Evolutionary conservation across 2,113 vertebrate genomes (phyloP).

Genomic region (Phyllostomus discolor): DNA sequence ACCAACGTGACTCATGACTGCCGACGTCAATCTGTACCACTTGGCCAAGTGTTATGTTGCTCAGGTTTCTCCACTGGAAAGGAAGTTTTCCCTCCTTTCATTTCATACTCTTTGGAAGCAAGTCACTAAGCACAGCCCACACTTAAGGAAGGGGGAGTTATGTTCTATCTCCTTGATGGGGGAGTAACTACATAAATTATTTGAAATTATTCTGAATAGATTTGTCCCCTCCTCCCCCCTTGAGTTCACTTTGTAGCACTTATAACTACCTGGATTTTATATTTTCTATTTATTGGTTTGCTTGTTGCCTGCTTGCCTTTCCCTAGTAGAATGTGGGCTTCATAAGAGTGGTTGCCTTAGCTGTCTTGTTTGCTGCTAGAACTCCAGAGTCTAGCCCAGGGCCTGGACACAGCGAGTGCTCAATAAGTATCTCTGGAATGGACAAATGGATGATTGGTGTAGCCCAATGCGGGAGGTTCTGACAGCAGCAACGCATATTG

Average conservation of each 20-base stretch:
- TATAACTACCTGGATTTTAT: neutral
- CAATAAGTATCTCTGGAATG: neutral
- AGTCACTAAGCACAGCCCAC: neutral
- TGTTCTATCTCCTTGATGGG: neutral
- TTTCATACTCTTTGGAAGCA: neutral
- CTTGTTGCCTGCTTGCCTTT: neutral
- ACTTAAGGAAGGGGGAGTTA: neutral
- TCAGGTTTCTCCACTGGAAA: neutral
- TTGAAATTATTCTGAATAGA: neutral
- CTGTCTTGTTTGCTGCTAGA: neutral
- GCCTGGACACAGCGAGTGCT: neutral
- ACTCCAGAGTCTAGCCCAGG: neutral
- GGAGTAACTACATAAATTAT: neutral
- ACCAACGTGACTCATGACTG: no score
- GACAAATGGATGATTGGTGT: neutral
- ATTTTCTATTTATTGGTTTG: neutral
- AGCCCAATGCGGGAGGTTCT: neutral
- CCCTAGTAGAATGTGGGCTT: neutral
- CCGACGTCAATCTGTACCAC: neutral
- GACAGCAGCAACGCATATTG: fast-evolving
- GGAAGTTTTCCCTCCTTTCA: neutral
- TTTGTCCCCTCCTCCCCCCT: neutral
- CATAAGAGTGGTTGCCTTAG: neutral
- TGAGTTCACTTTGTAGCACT: neutral
- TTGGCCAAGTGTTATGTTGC: no score